Percentiles rank a stretch among this genome's conserved stretches.
Evolutionary conservation across 2,888 invertebrate genomes (phyloP).

Genomic region (Dorcus parallelipipedus): DNA sequence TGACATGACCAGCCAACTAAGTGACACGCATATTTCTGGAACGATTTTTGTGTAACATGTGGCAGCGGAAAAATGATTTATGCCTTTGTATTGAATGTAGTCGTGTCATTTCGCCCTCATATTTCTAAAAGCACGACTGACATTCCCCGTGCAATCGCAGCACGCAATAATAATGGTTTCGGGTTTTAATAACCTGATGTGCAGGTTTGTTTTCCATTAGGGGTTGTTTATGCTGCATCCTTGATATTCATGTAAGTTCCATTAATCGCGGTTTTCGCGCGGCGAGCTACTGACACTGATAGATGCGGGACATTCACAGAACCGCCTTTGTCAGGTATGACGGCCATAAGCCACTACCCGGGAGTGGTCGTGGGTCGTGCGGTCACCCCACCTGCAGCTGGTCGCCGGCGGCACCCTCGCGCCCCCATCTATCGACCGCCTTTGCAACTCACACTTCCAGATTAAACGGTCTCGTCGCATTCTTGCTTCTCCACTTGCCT

Average conservation of each 20-base stretch:
- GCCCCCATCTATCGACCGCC: constrained; percentile 9
- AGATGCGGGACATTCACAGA: constrained; percentile 36
- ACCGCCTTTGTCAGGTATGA: constrained; percentile 35
- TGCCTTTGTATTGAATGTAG: constrained; percentile 4
- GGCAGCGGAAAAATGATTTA: constrained; percentile 1
- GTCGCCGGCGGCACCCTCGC: constrained; percentile 19
- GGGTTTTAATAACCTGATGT: constrained; percentile 5
- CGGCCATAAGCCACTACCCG: constrained; percentile 23
- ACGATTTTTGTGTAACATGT: background rate
- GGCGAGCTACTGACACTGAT: constrained; percentile 39
- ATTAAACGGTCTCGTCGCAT: constrained; percentile 31
- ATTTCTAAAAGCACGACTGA: background rate
- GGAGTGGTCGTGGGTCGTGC: constrained; percentile 17
- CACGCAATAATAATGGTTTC: constrained; percentile 2
- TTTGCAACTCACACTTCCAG: constrained; percentile 18
- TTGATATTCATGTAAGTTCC: constrained; percentile 44
- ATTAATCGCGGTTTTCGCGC: constrained; percentile 42
- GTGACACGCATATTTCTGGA: background rate
- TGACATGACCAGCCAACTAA: too few species aligned
- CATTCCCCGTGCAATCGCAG: constrained; percentile 1
- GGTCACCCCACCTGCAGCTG: constrained; percentile 15
- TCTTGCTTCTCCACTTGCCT: constrained; percentile 27
- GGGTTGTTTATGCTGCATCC: constrained; percentile 41
- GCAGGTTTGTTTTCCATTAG: constrained; percentile 41
- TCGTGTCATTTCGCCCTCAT: constrained; percentile 2